A percentile compares a stretch with the other conserved stretches of the same genome.
phyloP scores from a whole-genome alignment of 1,140 invertebrate genomes.

The Frieseomelitta varia region DNA sequence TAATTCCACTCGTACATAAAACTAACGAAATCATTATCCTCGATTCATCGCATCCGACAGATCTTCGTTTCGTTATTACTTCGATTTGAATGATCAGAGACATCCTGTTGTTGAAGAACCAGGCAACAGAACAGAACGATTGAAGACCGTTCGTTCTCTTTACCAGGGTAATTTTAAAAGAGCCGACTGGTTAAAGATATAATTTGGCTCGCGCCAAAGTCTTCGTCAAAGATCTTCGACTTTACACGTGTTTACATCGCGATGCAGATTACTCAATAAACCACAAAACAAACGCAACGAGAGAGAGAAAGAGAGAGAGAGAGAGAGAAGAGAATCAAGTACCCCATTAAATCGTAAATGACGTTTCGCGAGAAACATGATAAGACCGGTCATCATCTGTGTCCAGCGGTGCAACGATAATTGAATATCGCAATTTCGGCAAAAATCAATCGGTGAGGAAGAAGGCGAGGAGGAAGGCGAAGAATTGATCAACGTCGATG shows the following conservation, averaged over 20 bases:
- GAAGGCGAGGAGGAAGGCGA: constrained; percentile 15
- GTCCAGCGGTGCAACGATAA: background rate
- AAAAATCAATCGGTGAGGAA: constrained; percentile 11
- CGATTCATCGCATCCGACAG: background rate
- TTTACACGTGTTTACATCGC: too few relatives aligned
- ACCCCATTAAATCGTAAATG: too few relatives aligned
- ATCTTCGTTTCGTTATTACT: background rate
- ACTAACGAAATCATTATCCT: background rate
- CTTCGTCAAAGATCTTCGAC: too few relatives aligned
- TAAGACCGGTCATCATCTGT: too few relatives aligned
- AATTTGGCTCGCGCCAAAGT: too few relatives aligned
- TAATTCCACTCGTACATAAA: too few relatives aligned
- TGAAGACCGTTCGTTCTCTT: background rate
- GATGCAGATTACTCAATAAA: too few relatives aligned
- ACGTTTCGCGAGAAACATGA: too few relatives aligned
- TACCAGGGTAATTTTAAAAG: background rate
- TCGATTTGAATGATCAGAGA: too few relatives aligned
- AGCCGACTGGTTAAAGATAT: background rate
- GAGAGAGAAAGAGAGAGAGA: too few relatives aligned
- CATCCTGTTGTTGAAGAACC: background rate
- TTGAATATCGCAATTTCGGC: background rate
- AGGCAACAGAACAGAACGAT: background rate
- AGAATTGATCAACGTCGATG: constrained; percentile 63
- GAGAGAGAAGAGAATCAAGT: too few relatives aligned
- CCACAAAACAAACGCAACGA: too few relatives aligned